These are phyloP conservation scores for Actinemys pallida DNA, from an alignment of 2,113 vertebrate species.

Conservation along the genomic window DNA sequence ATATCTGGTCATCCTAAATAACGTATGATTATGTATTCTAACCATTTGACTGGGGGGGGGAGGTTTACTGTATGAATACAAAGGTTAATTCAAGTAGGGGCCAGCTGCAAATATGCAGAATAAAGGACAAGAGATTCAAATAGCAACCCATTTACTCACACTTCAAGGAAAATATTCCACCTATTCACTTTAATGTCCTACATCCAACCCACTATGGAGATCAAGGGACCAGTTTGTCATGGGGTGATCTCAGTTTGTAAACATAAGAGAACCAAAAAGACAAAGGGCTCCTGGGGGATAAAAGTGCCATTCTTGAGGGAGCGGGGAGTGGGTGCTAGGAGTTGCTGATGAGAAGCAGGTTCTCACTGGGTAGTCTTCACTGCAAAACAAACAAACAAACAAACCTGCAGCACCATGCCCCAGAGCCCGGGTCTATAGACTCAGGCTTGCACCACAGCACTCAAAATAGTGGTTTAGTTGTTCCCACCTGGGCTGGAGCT, in stretches of 20 bases:
- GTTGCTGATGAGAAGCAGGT: not conserved
- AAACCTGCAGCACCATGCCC: no score
- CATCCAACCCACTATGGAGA: not conserved
- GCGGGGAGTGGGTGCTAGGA: not conserved
- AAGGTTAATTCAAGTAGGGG: not conserved
- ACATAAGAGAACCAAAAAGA: not conserved
- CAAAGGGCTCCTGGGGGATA: not conserved
- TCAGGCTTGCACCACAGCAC: no score
- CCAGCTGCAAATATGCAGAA: not conserved
- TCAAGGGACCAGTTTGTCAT: not conserved
- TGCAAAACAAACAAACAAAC: no score
- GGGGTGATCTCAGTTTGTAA: not conserved
- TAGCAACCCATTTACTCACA: not conserved
- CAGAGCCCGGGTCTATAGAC: no score
- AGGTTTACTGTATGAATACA: not conserved
- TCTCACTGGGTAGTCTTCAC: not conserved
- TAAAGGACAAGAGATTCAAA: not conserved
- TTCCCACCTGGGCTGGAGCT: no score
- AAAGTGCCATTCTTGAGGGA: not conserved
- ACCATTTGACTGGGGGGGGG: not conserved
- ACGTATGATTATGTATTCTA: not conserved
- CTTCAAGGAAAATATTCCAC: not conserved
- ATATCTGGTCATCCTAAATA: not conserved
- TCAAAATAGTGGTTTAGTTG: no score
- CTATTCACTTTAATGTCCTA: not conserved